These are phyloP conservation scores for Rhynchotus rufescens DNA, from an alignment of 2,797 vertebrate genomes.

Conservation along the genomic window DNA sequence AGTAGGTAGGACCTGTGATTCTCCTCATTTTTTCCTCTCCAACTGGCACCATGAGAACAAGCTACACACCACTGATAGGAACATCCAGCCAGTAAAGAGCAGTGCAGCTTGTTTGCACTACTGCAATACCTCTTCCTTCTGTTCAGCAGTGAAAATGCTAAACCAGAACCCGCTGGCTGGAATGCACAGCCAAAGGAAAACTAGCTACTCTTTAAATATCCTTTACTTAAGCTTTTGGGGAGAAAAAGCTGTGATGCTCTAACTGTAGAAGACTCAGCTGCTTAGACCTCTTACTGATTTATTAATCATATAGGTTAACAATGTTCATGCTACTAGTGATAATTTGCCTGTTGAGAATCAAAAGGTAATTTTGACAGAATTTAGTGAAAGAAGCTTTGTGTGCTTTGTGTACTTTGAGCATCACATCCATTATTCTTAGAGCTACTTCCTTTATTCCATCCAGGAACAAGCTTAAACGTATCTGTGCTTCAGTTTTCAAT, in stretches of 20 bases:
- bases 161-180: background rate
- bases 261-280: background rate
- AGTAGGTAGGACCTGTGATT: background rate
- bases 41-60: background rate
- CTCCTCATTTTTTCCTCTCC: rapidly evolving
- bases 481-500: background rate
- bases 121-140: background rate
- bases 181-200: background rate
- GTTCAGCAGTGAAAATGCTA: background rate
- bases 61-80: rapidly evolving
- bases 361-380: background rate
- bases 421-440: background rate
- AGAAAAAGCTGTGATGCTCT: background rate
- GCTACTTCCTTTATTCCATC: background rate
- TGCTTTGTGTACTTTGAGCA: background rate
- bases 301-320: background rate
- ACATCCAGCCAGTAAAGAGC: background rate
- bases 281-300: background rate
- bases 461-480: background rate
- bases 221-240: background rate
- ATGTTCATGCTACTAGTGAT: background rate
- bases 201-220: background rate
- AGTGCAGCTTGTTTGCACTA: background rate
- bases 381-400: background rate
- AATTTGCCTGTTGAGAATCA: background rate